Evolutionary conservation across 2,113 vertebrate genomes (phyloP).

Genomic region (Ellobius talpinus): DNA sequence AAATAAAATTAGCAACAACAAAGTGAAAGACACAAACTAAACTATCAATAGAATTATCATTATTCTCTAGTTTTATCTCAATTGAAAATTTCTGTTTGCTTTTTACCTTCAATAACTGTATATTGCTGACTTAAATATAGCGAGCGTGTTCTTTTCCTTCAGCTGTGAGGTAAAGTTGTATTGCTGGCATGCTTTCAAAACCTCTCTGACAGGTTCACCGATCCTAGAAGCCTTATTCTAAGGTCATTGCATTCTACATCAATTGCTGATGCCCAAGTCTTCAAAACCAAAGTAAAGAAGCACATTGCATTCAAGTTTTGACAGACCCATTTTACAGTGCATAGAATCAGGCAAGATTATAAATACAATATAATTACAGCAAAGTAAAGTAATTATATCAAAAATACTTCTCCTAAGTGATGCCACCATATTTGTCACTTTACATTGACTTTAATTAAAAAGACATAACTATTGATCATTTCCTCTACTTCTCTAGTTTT

Average conservation of each 20-base stretch:
- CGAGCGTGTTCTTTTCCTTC: neutral
- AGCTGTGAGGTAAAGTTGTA: neutral
- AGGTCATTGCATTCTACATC: neutral
- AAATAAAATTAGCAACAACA: too few relatives aligned
- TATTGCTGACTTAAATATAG: neutral
- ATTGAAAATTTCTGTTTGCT: constrained; percentile 10
- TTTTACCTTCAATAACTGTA: constrained; percentile 26
- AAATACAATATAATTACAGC: constrained; percentile 5
- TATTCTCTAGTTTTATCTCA: neutral
- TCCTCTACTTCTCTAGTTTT: constrained; percentile 54
- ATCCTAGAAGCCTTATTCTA: neutral
- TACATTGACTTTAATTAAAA: constrained; percentile 76
- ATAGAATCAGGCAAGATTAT: constrained; percentile 11
- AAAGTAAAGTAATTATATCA: constrained; percentile 61
- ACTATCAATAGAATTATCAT: neutral
- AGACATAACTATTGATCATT: constrained; percentile 66
- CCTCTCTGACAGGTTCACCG: neutral
- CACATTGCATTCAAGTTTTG: constrained; percentile 36
- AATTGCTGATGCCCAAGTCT: neutral
- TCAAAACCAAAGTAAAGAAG: constrained; percentile 8
- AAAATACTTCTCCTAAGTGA: constrained; percentile 11
- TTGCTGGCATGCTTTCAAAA: neutral
- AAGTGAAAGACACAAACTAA: neutral
- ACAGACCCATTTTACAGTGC: neutral
- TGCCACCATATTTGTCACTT: constrained; percentile 73